These are phyloP conservation scores for Tetragonisca angustula DNA, from an alignment of 2,888 invertebrate genomes.

Conservation along the genomic window DNA sequence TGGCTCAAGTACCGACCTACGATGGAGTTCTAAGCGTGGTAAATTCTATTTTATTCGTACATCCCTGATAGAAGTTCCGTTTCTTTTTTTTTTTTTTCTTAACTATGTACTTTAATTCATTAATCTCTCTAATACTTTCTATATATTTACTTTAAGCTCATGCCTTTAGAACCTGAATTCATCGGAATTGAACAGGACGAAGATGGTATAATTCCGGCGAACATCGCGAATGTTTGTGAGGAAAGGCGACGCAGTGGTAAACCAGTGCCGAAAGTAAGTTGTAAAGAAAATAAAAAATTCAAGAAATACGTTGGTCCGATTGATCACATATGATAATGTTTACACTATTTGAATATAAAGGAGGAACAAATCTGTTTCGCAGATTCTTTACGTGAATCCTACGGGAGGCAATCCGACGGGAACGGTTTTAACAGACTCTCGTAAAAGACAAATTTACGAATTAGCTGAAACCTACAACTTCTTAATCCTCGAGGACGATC, in stretches of 20 bases:
- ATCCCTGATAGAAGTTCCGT: too few relatives aligned
- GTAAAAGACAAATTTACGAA: slow-evolving; percentile 88
- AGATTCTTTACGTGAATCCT: slow-evolving; percentile 90
- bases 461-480: slow-evolving; percentile 91
- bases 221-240: slow-evolving; percentile 86
- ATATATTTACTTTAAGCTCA: slow-evolving; percentile 84
- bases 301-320: neutral
- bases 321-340: neutral
- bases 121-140: too few relatives aligned
- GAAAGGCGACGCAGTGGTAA: slow-evolving; percentile 81
- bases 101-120: too few relatives aligned
- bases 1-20: slow-evolving; percentile 89
- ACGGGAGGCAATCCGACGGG: slow-evolving; percentile 92
- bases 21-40: slow-evolving; percentile 86
- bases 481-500: slow-evolving; percentile 92
- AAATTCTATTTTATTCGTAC: slow-evolving; percentile 52
- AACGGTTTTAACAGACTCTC: slow-evolving; percentile 86
- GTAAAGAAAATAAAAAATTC: neutral
- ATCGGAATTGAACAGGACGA: slow-evolving; percentile 89
- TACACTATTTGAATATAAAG: neutral
- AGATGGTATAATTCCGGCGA: slow-evolving; percentile 88
- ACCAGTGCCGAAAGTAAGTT: slow-evolving; percentile 83
- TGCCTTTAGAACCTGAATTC: slow-evolving; percentile 87
- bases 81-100: neutral
- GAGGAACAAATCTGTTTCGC: slow-evolving; percentile 71